Percentiles rank a stretch among this genome's conserved stretches.
Evolutionary conservation across 2,888 invertebrate species (phyloP).

Genomic region (Ceramica pisi): DNA sequence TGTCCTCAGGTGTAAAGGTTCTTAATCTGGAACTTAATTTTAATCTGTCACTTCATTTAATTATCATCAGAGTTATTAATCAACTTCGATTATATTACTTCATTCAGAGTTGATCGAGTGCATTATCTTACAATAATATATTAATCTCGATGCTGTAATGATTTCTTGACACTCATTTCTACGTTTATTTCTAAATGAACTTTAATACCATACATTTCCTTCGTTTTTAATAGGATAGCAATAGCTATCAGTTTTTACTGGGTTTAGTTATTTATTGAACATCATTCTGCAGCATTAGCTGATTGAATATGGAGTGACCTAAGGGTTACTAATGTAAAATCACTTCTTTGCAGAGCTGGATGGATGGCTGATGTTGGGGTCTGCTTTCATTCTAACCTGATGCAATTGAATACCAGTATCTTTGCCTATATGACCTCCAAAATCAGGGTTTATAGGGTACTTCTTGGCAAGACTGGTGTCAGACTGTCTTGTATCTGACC

Average conservation of each 20-base stretch:
- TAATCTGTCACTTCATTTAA: slow-evolving; percentile 33
- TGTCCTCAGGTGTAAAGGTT: not conserved
- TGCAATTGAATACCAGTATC: too few species aligned
- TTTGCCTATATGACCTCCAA: too few species aligned
- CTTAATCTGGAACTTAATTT: slow-evolving; percentile 26
- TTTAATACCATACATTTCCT: not conserved
- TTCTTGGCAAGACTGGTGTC: too few species aligned
- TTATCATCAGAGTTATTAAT: slow-evolving; percentile 15
- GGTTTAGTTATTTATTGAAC: not conserved
- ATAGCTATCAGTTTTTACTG: not conserved
- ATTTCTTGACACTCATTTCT: not conserved
- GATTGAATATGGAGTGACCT: not conserved
- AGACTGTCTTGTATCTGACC: too few species aligned
- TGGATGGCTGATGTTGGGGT: too few species aligned
- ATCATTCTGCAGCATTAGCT: not conserved
- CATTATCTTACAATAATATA: slow-evolving; percentile 6
- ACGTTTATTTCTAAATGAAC: slow-evolving; percentile 9
- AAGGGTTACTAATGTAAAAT: not conserved
- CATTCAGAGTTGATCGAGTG: slow-evolving; percentile 31
- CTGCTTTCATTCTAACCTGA: too few species aligned
- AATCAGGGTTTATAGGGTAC: too few species aligned
- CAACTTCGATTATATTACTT: slow-evolving; percentile 27
- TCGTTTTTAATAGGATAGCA: not conserved
- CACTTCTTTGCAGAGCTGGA: too few species aligned
- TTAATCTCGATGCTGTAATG: slow-evolving; percentile 13